phyloP scores from a whole-genome alignment of 2,888 invertebrate species.

The Agrilus mali region DNA sequence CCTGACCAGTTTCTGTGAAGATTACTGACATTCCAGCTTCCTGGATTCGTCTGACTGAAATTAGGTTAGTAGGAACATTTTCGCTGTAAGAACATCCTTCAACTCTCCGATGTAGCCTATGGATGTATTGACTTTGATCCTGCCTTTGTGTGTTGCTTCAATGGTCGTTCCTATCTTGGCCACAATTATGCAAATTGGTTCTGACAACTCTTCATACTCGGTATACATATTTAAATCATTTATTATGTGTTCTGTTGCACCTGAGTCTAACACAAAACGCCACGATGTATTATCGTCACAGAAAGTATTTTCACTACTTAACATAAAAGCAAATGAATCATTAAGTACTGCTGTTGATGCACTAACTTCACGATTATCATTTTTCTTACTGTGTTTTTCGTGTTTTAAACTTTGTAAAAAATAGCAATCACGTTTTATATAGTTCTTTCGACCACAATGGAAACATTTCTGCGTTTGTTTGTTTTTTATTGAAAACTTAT shows the following conservation, averaged over 20 bases:
- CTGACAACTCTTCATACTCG: neutral
- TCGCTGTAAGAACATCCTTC: constrained; percentile 18
- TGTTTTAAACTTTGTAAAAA: neutral
- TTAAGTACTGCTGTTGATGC: too few species aligned
- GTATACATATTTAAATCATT: neutral
- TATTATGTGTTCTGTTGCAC: neutral
- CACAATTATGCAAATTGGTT: neutral
- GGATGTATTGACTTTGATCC: too few species aligned
- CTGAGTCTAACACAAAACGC: neutral
- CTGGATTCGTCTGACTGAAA: constrained; percentile 18
- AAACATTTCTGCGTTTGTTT: constrained; percentile 2
- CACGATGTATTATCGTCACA: too few species aligned
- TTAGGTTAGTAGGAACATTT: constrained; percentile 21
- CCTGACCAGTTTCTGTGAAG: neutral
- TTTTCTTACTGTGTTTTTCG: neutral
- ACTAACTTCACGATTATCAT: too few species aligned
- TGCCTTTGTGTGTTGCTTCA: neutral
- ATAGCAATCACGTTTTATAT: neutral
- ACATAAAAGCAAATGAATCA: too few species aligned
- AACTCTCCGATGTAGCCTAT: constrained; percentile 8
- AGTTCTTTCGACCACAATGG: neutral
- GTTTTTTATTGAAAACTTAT: constrained; percentile 10
- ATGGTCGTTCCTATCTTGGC: neutral
- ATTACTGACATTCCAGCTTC: constrained; percentile 4
- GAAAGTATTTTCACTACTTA: too few species aligned